A percentile compares a stretch with the other conserved stretches of the same genome.
Evolutionary conservation across 2,113 vertebrate genomes (phyloP).

Genomic region (Physeter macrocephalus): DNA sequence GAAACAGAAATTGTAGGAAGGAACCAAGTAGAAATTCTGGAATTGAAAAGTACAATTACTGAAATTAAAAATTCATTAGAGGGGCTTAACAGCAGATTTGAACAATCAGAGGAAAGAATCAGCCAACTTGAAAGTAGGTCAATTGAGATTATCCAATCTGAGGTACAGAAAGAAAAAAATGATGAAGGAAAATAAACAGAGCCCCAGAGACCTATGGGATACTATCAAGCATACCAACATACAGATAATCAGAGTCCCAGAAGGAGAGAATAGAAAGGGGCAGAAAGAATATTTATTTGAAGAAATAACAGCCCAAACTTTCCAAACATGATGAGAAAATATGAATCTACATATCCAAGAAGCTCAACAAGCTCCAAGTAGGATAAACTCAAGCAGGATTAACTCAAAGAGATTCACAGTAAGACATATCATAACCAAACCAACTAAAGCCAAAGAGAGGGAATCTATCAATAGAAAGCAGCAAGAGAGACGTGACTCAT

Average conservation of each 20-base stretch:
- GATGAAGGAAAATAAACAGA: background rate
- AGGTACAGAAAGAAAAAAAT: background rate
- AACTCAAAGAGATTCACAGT: background rate
- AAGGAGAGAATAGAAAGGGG: background rate
- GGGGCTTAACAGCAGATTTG: background rate
- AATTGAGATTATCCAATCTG: background rate
- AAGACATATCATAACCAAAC: background rate
- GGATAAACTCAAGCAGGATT: background rate
- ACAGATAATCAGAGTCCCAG: background rate
- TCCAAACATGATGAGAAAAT: background rate
- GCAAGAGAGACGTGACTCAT: background rate
- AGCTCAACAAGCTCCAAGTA: background rate
- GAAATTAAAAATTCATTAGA: background rate
- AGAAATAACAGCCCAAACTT: background rate
- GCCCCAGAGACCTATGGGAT: background rate
- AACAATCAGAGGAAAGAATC: background rate
- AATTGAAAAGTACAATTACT: too few species aligned
- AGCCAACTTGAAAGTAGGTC: background rate
- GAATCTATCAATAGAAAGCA: background rate
- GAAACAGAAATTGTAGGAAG: too few species aligned
- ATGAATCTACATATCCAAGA: background rate
- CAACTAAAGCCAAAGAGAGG: background rate
- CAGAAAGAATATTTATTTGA: background rate
- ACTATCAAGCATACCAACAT: background rate
- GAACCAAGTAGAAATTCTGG: too few species aligned